A percentile compares a stretch with the other conserved stretches of the same genome.
Evolutionary conservation across 2,888 invertebrate species (phyloP).

Genomic region (Melanchra persicariae): DNA sequence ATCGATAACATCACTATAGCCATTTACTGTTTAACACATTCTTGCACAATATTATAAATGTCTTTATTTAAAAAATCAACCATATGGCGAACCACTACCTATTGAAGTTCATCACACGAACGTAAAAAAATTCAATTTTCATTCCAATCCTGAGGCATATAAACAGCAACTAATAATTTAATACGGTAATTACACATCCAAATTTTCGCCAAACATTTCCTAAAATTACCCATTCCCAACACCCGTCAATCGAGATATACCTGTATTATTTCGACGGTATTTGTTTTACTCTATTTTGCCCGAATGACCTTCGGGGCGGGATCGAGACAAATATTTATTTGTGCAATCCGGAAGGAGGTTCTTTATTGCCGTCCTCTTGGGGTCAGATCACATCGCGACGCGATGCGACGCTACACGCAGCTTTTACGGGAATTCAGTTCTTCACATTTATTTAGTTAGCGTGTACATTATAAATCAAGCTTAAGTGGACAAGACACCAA

Average conservation of each 20-base stretch:
- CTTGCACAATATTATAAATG: too few species aligned
- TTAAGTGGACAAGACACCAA: too few species aligned
- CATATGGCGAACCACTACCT: too few species aligned
- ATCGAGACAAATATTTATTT: slow-evolving; percentile 60
- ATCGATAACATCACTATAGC: too few species aligned
- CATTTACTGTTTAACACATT: too few species aligned
- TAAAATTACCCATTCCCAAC: neutral
- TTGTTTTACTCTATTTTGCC: slow-evolving; percentile 25
- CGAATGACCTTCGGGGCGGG: slow-evolving; percentile 37
- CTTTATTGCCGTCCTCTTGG: slow-evolving; percentile 55
- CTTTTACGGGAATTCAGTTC: too few species aligned
- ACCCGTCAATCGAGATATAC: neutral
- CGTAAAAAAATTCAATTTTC: too few species aligned
- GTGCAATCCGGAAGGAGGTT: slow-evolving; percentile 47
- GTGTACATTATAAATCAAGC: too few species aligned
- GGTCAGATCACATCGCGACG: neutral
- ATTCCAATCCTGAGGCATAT: neutral
- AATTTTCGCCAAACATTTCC: neutral
- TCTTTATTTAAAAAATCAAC: too few species aligned
- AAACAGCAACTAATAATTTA: too few species aligned
- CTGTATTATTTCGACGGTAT: slow-evolving; percentile 44
- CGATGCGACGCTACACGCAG: neutral
- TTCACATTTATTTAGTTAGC: too few species aligned
- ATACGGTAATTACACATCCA: neutral
- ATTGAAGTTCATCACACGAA: too few species aligned